Evolutionary conservation across 2,797 vertebrate species (phyloP).

Genomic region (Cynodonichthys magdalenae): DNA sequence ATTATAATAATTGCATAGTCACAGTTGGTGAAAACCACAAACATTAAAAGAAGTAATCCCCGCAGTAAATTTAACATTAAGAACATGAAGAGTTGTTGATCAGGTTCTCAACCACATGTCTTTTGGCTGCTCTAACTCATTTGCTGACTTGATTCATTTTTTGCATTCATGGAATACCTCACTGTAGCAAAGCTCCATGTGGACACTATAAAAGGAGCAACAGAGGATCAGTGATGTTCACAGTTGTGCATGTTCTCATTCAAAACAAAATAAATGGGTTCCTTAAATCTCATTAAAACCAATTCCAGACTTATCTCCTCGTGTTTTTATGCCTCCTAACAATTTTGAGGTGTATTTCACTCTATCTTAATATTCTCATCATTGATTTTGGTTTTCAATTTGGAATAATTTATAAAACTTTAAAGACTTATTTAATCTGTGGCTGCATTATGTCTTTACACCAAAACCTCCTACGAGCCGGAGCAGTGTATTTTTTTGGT

Average conservation of each 20-base stretch:
- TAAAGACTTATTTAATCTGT: too few species aligned
- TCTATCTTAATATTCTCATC: not conserved
- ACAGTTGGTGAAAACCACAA: not conserved
- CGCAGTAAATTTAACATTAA: too few species aligned
- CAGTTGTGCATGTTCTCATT: not conserved
- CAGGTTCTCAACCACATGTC: not conserved
- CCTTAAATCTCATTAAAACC: not conserved
- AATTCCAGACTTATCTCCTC: too few species aligned
- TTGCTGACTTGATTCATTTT: not conserved
- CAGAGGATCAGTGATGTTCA: not conserved
- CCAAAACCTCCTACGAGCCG: not conserved
- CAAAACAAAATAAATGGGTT: not conserved
- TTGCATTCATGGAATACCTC: not conserved
- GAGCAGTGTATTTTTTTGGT: not conserved
- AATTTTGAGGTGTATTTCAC: not conserved
- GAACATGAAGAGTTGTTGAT: not conserved
- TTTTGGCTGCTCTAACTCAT: not conserved
- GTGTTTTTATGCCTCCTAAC: too few species aligned
- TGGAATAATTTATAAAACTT: not conserved
- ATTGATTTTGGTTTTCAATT: not conserved
- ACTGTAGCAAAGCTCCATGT: constrained; percentile 1
- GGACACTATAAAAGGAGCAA: not conserved
- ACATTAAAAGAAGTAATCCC: not conserved
- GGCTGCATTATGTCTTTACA: too few species aligned
- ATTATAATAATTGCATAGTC: too few species aligned